Conservation (phyloP, 2,888 invertebrate species). For the Reticulitermes lucifugus region DNA sequence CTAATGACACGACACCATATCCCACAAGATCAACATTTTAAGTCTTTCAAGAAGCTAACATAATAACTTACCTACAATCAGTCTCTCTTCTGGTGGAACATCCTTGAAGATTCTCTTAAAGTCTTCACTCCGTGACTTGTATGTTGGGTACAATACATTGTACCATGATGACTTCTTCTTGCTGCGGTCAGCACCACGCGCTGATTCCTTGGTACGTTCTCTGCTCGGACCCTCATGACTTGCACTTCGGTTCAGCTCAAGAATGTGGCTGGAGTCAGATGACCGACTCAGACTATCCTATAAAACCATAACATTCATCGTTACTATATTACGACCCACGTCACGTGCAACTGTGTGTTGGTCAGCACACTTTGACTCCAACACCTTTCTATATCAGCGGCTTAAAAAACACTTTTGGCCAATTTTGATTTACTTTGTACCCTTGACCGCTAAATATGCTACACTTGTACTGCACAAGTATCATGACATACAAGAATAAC, state of each 20-base stretch:
- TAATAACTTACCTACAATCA: slow-evolving; percentile 84
- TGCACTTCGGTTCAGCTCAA: slow-evolving; percentile 45
- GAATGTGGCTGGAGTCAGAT: slow-evolving; percentile 59
- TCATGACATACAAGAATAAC: too few relatives aligned
- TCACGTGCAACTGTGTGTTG: too few relatives aligned
- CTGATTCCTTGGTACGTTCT: slow-evolving; percentile 59
- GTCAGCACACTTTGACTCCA: too few relatives aligned
- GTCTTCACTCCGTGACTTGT: slow-evolving; percentile 93
- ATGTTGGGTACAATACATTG: slow-evolving; percentile 88
- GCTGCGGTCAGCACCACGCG: slow-evolving; percentile 65
- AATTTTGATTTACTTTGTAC: too few relatives aligned
- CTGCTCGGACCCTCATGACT: slow-evolving; percentile 47
- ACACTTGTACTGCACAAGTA: too few relatives aligned
- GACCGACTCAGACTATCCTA: slow-evolving; percentile 61
- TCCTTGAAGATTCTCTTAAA: slow-evolving; percentile 93
- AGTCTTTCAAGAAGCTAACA: too few relatives aligned
- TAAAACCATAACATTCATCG: neutral
- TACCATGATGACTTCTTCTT: slow-evolving; percentile 88
- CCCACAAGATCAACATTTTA: too few relatives aligned
- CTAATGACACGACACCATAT: too few relatives aligned
- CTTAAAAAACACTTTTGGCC: too few relatives aligned
- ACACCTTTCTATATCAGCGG: too few relatives aligned
- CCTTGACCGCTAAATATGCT: too few relatives aligned
- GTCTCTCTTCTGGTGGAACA: slow-evolving; percentile 88
- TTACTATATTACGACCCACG: too few relatives aligned